Conservation (phyloP, 2,888 invertebrate genomes). For the Drosophila tripunctata region DNA sequence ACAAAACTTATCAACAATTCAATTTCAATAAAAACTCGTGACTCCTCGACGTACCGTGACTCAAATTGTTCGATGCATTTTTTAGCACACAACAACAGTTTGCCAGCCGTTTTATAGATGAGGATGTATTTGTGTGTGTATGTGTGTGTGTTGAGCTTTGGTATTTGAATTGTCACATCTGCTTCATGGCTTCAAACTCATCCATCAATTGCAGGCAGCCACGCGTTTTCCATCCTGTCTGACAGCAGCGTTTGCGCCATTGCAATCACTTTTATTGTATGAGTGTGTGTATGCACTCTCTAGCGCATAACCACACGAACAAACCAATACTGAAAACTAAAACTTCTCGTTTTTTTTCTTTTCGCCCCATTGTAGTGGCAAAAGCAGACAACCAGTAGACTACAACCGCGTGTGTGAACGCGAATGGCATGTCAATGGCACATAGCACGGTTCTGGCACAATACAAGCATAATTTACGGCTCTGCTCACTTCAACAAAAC, state of each 20-base stretch:
- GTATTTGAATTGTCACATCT: slow-evolving; percentile 80
- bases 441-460: slow-evolving; percentile 46
- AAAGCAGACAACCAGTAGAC: slow-evolving; percentile 47
- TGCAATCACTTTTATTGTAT: slow-evolving; percentile 76
- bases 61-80: slow-evolving; percentile 72
- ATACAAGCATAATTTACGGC: slow-evolving; percentile 61
- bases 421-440: slow-evolving; percentile 25
- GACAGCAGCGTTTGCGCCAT: slow-evolving; percentile 68
- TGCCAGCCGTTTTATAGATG: slow-evolving; percentile 21
- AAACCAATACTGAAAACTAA: slow-evolving; percentile 56
- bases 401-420: slow-evolving; percentile 25
- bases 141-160: slow-evolving; percentile 58
- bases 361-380: slow-evolving; percentile 16
- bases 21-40: slow-evolving; percentile 77
- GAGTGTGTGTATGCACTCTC: slow-evolving; percentile 12
- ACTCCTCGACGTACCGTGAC: slow-evolving; percentile 46
- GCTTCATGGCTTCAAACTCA: slow-evolving; percentile 76
- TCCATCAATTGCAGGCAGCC: slow-evolving; percentile 73
- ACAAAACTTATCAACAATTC: slow-evolving; percentile 80
- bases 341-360: slow-evolving; percentile 11
- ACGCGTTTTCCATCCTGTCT: slow-evolving; percentile 46
- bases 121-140: slow-evolving; percentile 15
- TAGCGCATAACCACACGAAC: slow-evolving; percentile 63
- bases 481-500: neutral
- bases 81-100: slow-evolving; percentile 48